Evolutionary conservation across 2,113 vertebrate genomes (phyloP), one percentile per base, ranked within the genome.

Genomic region (Elaphurus davidianus): DNA sequence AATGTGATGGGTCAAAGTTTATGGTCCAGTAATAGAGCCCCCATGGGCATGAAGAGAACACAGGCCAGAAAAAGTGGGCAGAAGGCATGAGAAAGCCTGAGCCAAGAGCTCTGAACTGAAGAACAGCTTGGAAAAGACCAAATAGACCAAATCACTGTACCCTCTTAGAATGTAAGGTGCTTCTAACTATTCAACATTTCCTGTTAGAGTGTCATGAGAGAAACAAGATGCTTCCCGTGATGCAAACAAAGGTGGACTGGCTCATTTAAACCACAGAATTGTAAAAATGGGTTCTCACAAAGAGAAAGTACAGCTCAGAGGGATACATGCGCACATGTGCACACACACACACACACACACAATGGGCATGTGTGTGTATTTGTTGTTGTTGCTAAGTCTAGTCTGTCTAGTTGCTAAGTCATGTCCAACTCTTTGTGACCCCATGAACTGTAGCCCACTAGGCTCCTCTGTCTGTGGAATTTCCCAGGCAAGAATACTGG

Each of bases 121-220:
- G 64, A 87, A 90, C 17, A 74, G 25, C 78, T 59, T 64, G 36
- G 14, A 50, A 54, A 96, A 55, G 40, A 84, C 19, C 40, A 78
- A 91, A 84, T 3, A 55, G 40, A 87, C 19, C n/a, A 82, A 91
- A 84, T 4, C 23, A 1, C 87, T 64, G n/a, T 14, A 13, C 23
- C 36, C 27, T 21, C 47, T 87, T 74, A 82, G 16, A 74, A 50
- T 55, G 4, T 57, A 90, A 84, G 88, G 50, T 52, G 47, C 67
- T 85, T 94, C 36, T 52, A 84, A 78, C 9, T 97, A 97, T 59
- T 81, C 47, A 94, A 64, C 40, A 27, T 89, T 95, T 93, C 59
- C 92, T 94, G 25, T 62, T 89, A 93, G 2, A 79, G 33, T 15
- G 45, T 16, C 19, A 55, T 52, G 17, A 62, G 36, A 55, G 55